Conservation (phyloP, 2,113 vertebrate species). For the Trematocara zebra region DNA sequence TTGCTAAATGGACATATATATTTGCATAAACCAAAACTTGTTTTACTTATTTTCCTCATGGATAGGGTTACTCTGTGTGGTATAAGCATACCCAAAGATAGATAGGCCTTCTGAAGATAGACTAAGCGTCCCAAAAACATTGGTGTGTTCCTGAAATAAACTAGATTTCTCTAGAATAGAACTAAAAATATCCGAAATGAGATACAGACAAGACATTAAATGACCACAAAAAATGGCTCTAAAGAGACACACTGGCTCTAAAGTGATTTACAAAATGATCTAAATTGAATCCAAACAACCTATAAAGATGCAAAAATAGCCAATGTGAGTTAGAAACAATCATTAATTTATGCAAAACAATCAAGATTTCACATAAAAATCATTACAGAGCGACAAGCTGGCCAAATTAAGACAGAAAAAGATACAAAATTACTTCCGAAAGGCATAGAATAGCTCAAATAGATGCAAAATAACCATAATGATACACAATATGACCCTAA, state of each 20-base stretch:
- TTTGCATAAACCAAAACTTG: not conserved
- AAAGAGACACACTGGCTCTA: not conserved
- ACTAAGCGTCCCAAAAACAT: not conserved
- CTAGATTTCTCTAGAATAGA: not conserved
- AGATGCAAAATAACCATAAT: not conserved
- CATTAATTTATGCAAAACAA: not conserved
- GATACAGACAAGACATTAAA: not conserved
- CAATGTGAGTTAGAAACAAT: not conserved
- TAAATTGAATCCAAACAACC: not conserved
- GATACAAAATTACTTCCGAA: not conserved
- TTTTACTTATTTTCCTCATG: not conserved
- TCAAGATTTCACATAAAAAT: not conserved
- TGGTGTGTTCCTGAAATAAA: not conserved
- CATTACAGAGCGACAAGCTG: not conserved
- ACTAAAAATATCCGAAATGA: rapidly evolving
- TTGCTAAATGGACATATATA: not conserved
- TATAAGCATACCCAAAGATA: not conserved
- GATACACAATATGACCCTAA: not conserved
- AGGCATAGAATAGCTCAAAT: not conserved
- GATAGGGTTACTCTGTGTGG: not conserved
- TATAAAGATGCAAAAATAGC: not conserved
- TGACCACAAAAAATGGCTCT: not conserved
- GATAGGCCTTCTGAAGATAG: not conserved
- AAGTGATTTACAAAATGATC: not conserved
- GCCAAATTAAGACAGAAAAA: not conserved